A percentile compares a stretch with the other conserved stretches of the same genome.
Conservation (phyloP, 2,113 vertebrate genomes). For the Oncorhynchus mykiss region DNA sequence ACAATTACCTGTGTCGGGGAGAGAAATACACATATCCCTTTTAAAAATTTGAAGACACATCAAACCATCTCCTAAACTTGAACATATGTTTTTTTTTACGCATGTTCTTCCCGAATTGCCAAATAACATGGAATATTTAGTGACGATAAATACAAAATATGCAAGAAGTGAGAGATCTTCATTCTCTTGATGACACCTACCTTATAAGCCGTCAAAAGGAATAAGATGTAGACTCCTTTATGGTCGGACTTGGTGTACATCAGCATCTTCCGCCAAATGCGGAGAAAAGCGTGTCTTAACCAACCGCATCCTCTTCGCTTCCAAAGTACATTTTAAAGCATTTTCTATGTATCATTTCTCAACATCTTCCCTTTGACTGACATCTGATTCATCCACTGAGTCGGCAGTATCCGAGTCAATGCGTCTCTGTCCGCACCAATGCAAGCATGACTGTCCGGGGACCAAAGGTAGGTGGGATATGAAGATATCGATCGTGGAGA, state of each 20-base stretch:
- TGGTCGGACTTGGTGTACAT: constrained; percentile 16
- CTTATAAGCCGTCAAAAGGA: constrained; percentile 34
- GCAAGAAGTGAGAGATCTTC: background rate
- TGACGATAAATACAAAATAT: background rate
- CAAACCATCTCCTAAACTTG: background rate
- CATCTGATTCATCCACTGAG: constrained; percentile 48
- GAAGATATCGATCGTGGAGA: constrained; percentile 26
- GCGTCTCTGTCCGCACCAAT: constrained; percentile 46
- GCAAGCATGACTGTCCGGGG: constrained; percentile 23
- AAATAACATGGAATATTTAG: background rate
- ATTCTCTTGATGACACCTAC: constrained; percentile 45
- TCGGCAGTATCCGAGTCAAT: constrained; percentile 6
- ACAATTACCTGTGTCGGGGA: constrained; percentile 56
- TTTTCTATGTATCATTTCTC: constrained; percentile 54
- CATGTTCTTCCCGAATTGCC: background rate
- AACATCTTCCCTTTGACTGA: constrained; percentile 65
- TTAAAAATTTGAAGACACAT: background rate
- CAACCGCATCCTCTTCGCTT: constrained; percentile 67
- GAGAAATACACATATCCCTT: background rate
- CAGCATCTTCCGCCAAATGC: constrained; percentile 49
- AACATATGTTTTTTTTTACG: background rate
- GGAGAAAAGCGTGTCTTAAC: constrained; percentile 38
- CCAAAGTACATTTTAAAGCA: constrained; percentile 34
- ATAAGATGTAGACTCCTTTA: constrained; percentile 7
- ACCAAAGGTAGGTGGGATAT: constrained; percentile 37